Base-by-base conservation (phyloP, 2,888 invertebrate species). In the Cremastinae sp. region DNA sequence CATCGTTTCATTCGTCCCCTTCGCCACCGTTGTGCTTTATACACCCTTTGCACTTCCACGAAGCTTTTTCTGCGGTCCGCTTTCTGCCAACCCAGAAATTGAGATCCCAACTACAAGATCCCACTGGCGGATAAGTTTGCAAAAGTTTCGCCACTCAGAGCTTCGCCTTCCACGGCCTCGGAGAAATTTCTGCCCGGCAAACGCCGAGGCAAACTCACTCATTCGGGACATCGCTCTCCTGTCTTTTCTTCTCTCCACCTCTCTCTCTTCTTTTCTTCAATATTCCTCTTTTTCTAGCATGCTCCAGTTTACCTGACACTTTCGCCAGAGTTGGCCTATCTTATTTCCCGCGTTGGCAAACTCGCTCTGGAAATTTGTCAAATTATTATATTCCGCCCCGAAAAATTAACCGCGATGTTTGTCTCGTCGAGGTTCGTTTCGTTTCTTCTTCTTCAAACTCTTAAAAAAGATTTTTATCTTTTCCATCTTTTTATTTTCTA, bases 81-180 rank as follows among this genome's bases (percentile, higher is more conserved):
- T 74, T 77, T 70, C 74, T 62, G 77, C 77, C 77, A 70, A 41
- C 61, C 61, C 41, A 70, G 70, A 70, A 77, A 77, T 74, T 77
- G 77, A 77, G 77, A 74, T 77, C 73, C 68, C 77, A 66, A 55
- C 69, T 65, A 53, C 14, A 65, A 77, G 77, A 77, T 74, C 56
- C 47, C 45, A 55, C 22, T 65, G 49, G 35, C 45, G 65, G 70
- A 69, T 76, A 77, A 77, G 74, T 74, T 77, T 51, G 61, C 61
- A 28, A 77, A 77, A 77, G 53, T 77, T 77, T 74, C 39, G 62
- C 65, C 65, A 70, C 65, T 66, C 70, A 47, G 62, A 61, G 47
- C 56, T 53, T n/a, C n/a, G n/a, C 20, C 28, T 20, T 12, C 28
- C 28, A 28, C 28, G 28, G 28, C 28, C 28, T 45, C 41, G 20